Evolutionary conservation across 1,140 invertebrate species (phyloP), one percentile per base, ranked within the genome.

Genomic region (Eulimnadia texana): DNA sequence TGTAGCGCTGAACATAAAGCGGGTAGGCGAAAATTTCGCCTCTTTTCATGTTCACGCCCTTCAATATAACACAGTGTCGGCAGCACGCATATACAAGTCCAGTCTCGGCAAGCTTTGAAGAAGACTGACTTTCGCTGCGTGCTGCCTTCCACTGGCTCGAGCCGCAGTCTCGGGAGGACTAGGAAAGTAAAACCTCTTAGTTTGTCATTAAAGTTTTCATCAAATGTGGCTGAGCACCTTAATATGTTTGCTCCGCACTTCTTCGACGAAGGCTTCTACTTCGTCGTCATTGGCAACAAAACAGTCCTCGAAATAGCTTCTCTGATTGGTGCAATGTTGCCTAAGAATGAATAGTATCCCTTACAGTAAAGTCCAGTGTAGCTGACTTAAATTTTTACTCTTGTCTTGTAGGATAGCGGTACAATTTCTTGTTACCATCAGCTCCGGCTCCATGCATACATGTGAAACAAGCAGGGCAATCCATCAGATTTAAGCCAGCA

Each of bases 1-100:
- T 3, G 10, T 28, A 24, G 24, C 25, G 20, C 19, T 28, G 54
- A 10, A 27, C 11, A 24, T 56, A 42, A 16, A 42, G 25, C 20
- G 54, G n/a, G 29, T 56, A 56, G n/a, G 54, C 54, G 29, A 56
- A 56, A 9, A 56, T 56, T n/a, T 56, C 54, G 10, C 54, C 54
- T 19, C 54, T 19, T 24, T 56, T 24, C 54, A 56, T 56, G 54
- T 56, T 56, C 20, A 56, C n/a, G 19, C n/a, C 29, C n/a, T 56
- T 56, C 10, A 56, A 24, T 22, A 56, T 10, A 27, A 56, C 54
- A 56, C 54, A 19, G 54, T 56, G 54, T 16, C 54, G 54, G 23
- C 54, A 56, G 9, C 24, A 28, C 20, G 24, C 54, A 9, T 28
- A n/a, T 9, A 56, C 24, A 9, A 56, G n/a, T 10, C 54, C 54